Percentiles rank a stretch among this genome's conserved stretches.
Conservation (phyloP, 2,113 vertebrate genomes). For the Romanogobio albipinnatus region DNA sequence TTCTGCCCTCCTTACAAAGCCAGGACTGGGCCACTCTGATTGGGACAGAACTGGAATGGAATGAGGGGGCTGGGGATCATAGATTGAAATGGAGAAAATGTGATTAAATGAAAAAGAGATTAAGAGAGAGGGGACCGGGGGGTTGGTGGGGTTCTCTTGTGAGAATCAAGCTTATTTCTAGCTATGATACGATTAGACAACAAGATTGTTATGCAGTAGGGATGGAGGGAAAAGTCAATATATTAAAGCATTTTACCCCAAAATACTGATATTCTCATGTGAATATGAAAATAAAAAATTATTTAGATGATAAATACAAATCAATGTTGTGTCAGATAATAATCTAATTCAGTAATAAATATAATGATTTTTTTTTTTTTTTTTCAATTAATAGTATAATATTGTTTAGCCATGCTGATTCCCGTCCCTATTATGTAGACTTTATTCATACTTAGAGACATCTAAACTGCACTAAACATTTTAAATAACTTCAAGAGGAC, state of each 20-base stretch:
- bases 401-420: background rate
- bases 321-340: background rate
- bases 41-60: background rate
- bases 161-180: background rate
- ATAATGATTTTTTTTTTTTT: too few species aligned
- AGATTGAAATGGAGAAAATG: conserved; percentile 31
- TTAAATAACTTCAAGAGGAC: conserved; percentile 36
- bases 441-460: background rate
- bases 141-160: too few species aligned
- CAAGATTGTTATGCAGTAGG: background rate
- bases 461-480: background rate
- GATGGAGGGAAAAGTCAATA: background rate
- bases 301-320: too few species aligned
- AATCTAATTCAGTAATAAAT: background rate
- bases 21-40: conserved; percentile 23
- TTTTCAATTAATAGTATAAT: background rate
- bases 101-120: background rate
- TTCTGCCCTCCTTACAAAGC: conserved; percentile 10
- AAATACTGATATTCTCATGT: background rate
- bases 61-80: conserved; percentile 6
- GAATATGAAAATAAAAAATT: too few species aligned
- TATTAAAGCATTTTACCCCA: background rate
- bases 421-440: background rate
- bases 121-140: background rate
- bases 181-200: background rate